Evolutionary conservation across 2,888 invertebrate genomes (phyloP).

Genomic region (Brenthis daphne): DNA sequence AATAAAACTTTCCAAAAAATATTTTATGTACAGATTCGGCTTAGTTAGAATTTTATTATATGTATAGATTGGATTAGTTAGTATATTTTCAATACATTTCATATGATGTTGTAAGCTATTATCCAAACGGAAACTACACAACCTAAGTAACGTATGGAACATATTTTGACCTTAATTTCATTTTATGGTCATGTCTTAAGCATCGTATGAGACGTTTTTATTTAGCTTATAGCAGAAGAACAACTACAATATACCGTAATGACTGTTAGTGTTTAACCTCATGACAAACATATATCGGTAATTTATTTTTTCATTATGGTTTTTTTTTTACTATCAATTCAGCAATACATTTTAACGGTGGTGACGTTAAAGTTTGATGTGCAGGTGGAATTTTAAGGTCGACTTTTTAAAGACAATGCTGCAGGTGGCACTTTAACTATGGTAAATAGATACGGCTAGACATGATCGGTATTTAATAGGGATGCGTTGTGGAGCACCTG

Average conservation of each 20-base stretch:
- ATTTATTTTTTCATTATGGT: slow-evolving; percentile 19
- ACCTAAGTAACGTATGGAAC: slow-evolving; percentile 9
- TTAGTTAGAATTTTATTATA: too few species aligned
- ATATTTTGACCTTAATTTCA: slow-evolving; percentile 26
- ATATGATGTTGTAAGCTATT: not conserved
- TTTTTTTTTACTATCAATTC: slow-evolving; percentile 39
- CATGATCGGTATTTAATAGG: slow-evolving; percentile 81
- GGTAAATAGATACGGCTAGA: slow-evolving; percentile 77
- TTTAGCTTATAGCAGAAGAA: slow-evolving; percentile 21
- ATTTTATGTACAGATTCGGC: too few species aligned
- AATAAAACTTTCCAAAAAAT: too few species aligned
- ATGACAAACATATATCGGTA: slow-evolving; percentile 33
- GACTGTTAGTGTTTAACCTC: slow-evolving; percentile 29
- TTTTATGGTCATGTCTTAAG: slow-evolving; percentile 19
- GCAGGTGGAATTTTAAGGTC: slow-evolving; percentile 71
- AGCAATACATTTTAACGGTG: slow-evolving; percentile 56
- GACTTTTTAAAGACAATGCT: slow-evolving; percentile 70
- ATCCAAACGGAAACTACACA: slow-evolving; percentile 1
- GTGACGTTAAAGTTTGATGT: slow-evolving; percentile 48
- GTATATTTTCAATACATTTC: too few species aligned
- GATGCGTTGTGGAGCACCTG: slow-evolving; percentile 79
- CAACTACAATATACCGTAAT: slow-evolving; percentile 37
- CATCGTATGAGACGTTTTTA: slow-evolving; percentile 20
- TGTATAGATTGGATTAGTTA: too few species aligned
- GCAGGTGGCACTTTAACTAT: slow-evolving; percentile 75